A percentile compares a stretch with the other conserved stretches of the same genome.
Evolutionary conservation across 2,797 vertebrate species (phyloP).

Genomic region (Gambelia wislizenii): DNA sequence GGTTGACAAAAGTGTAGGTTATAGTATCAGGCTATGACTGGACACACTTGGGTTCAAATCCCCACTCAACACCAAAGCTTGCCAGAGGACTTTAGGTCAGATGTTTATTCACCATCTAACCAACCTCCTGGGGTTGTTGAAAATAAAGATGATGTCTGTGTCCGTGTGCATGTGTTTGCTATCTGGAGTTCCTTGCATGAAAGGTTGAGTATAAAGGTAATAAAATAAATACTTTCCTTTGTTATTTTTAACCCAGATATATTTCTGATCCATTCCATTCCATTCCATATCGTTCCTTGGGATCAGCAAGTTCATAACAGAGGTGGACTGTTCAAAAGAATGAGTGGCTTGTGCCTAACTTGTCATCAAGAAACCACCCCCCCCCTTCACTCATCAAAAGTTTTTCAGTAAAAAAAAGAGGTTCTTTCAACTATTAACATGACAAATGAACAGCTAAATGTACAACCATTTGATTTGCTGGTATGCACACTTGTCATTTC

Average conservation of each 20-base stretch:
- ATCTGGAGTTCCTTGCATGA: background rate
- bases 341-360: background rate
- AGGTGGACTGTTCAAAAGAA: background rate
- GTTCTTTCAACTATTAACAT: background rate
- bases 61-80: background rate
- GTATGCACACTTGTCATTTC: background rate
- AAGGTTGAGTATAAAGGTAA: background rate
- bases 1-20: background rate
- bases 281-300: background rate
- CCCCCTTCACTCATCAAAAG: background rate
- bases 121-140: background rate
- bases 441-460: background rate
- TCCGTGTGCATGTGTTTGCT: background rate
- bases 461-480: background rate
- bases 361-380: background rate
- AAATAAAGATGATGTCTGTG: too few relatives aligned
- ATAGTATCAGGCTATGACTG: background rate
- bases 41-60: background rate
- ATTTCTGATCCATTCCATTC: too few relatives aligned
- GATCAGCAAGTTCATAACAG: background rate
- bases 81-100: background rate
- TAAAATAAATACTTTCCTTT: background rate
- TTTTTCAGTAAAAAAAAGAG: background rate
- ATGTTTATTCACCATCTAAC: background rate
- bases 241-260: background rate